Base-by-base conservation (phyloP, 1,140 invertebrate genomes). In the Atta colombica region DNA sequence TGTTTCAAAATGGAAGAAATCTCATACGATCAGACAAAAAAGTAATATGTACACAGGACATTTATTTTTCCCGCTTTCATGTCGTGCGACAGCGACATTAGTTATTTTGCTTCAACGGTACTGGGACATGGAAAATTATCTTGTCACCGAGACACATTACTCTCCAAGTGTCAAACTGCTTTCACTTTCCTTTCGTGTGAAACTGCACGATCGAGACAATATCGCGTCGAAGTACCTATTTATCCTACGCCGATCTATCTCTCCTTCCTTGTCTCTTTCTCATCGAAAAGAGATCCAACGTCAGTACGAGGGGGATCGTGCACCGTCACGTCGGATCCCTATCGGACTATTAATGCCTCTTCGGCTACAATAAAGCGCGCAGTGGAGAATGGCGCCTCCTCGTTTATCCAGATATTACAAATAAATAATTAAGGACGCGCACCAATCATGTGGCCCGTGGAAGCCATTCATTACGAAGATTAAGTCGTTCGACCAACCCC, bases 381-480 rank as follows among this genome's bases (percentile, higher is more conserved):
- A 8, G 49, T 12, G 18, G 51, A 18, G 58, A 80, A 51, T 25
- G 25, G 25, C 25, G 25, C 77, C 77, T 35, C 77, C 63, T 12
- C 39, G 58, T n/a, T 58, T 49, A 68, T 49, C 55, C 69, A 45
- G 55, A 91, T 87, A 85, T 88, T 80, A 77, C 88, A 91, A 90
- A 89, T 90, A 90, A 92, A 91, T 92, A 92, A 93, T 93, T 91
- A 89, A 89, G 78, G 74, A 88, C 71, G 81, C 69, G 69, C 61
- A 74, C 51, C 71, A 31, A 75, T 69, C 80, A 85, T 65, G 65
- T 55, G 85, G 77, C 58, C 78, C 77, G 61, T 87, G 65, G 75
- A 80, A 74, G 77, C 89, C 90, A 89, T 93, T 93, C 88, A 88
- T 92, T 93, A 91, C 60, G 74, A 91, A 89, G 91, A 94, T 93